phyloP scores from a whole-genome alignment of 2,797 vertebrate species.

The Vespertilio murinus region DNA sequence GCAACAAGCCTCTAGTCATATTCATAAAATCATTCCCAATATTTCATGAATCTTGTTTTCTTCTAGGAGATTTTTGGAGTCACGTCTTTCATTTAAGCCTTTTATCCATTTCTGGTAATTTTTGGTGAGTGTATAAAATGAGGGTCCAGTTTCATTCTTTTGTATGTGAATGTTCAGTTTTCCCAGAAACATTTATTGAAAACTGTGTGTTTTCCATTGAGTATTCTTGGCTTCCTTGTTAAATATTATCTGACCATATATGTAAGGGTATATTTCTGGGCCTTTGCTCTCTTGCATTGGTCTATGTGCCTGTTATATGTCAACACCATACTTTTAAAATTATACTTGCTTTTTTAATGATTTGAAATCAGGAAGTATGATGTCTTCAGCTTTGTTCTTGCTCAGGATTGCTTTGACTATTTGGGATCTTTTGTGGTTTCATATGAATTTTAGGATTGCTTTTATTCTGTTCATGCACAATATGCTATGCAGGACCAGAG shows the following conservation, averaged over 20 bases:
- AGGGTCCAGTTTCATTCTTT: neutral
- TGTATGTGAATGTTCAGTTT: neutral
- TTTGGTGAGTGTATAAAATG: neutral
- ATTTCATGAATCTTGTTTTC: neutral
- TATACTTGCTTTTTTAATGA: neutral
- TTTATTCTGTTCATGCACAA: neutral
- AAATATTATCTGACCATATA: neutral
- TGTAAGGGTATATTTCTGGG: neutral
- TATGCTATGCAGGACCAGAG: neutral
- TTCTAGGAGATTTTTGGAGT: neutral
- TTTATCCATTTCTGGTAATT: neutral
- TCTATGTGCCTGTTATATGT: neutral
- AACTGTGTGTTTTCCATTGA: neutral
- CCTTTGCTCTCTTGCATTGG: neutral
- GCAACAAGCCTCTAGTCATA: neutral
- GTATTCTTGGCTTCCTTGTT: neutral
- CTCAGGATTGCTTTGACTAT: neutral
- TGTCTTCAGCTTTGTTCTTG: neutral
- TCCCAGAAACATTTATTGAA: neutral
- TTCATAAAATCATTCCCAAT: neutral
- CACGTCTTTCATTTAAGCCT: neutral
- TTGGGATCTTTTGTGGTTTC: neutral
- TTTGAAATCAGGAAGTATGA: neutral
- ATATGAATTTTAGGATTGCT: neutral
- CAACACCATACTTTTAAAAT: neutral